phyloP scores from a whole-genome alignment of 2,888 invertebrate genomes.

The Spodoptera littoralis region DNA sequence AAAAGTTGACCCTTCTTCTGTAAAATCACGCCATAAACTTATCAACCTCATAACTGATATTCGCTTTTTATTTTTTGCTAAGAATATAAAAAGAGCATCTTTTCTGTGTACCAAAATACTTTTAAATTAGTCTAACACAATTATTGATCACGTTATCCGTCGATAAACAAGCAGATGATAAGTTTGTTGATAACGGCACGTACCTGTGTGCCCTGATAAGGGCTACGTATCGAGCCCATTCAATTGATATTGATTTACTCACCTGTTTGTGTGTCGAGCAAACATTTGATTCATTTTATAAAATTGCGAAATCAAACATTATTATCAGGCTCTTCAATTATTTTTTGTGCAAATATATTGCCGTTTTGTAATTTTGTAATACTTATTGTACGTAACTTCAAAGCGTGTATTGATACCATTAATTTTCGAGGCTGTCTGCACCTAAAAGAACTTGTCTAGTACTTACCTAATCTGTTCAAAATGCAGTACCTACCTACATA shows the following conservation, averaged over 20 bases:
- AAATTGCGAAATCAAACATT: constrained; percentile 52
- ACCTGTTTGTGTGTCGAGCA: constrained; percentile 70
- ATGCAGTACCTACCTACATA: neutral
- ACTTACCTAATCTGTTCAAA: neutral
- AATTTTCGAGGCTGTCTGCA: no score
- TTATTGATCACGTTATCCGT: constrained; percentile 66
- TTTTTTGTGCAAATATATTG: constrained; percentile 28
- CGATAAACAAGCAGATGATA: constrained; percentile 74
- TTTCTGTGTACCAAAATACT: constrained; percentile 5
- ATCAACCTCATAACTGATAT: no score
- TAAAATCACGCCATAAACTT: no score
- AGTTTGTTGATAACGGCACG: constrained; percentile 74
- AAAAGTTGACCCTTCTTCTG: no score
- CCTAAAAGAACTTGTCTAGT: no score
- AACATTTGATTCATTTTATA: constrained; percentile 65
- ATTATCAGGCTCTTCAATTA: constrained; percentile 41
- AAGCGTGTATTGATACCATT: no score
- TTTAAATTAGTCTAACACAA: constrained; percentile 57
- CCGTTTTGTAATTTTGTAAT: neutral
- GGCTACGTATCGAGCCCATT: constrained; percentile 67
- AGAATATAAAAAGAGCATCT: no score
- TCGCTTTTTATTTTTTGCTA: no score
- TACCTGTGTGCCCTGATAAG: constrained; percentile 72
- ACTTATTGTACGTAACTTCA: no score
- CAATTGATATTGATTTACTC: constrained; percentile 80